A percentile compares a stretch with the other conserved stretches of the same genome.
Conservation (phyloP, 2,888 invertebrate genomes). For the Limenitis arthemis region DNA sequence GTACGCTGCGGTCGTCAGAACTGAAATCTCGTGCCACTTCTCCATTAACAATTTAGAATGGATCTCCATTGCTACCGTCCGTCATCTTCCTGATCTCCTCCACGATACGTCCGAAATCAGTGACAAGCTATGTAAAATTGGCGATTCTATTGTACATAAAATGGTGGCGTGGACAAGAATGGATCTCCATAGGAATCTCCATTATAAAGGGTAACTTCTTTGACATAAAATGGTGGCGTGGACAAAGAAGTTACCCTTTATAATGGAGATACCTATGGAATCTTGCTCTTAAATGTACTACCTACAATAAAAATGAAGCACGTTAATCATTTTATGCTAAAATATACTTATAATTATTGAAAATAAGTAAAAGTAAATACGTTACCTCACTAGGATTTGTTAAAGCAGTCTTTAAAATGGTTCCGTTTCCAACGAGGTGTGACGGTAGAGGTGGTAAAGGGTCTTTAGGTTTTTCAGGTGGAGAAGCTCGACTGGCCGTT, state of each 20-base stretch:
- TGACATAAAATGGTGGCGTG: no score
- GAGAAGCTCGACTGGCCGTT: constrained; percentile 62
- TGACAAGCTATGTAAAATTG: constrained; percentile 94
- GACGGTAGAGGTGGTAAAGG: constrained; percentile 75
- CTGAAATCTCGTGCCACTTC: constrained; percentile 98
- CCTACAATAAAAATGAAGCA: constrained; percentile 35
- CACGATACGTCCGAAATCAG: constrained; percentile 93
- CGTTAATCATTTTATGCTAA: background rate
- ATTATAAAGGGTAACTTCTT: constrained; percentile 97
- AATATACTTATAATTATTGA: background rate
- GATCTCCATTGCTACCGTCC: constrained; percentile 90
- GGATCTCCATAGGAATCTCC: constrained; percentile 96
- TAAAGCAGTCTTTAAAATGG: constrained; percentile 93
- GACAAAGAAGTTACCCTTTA: no score
- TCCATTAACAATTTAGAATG: constrained; percentile 96
- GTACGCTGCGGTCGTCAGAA: constrained; percentile 93
- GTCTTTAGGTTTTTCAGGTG: constrained; percentile 63
- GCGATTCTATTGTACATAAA: constrained; percentile 98
- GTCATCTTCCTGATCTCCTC: constrained; percentile 91
- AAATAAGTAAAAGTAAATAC: background rate
- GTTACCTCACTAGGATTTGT: constrained; percentile 91
- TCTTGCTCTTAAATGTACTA: constrained; percentile 89
- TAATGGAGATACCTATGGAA: constrained; percentile 94
- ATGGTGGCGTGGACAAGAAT: constrained; percentile 99
- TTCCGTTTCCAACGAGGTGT: constrained; percentile 87